phyloP scores from a whole-genome alignment of 2,797 vertebrate species.

The Tauraco hartlaubi region DNA sequence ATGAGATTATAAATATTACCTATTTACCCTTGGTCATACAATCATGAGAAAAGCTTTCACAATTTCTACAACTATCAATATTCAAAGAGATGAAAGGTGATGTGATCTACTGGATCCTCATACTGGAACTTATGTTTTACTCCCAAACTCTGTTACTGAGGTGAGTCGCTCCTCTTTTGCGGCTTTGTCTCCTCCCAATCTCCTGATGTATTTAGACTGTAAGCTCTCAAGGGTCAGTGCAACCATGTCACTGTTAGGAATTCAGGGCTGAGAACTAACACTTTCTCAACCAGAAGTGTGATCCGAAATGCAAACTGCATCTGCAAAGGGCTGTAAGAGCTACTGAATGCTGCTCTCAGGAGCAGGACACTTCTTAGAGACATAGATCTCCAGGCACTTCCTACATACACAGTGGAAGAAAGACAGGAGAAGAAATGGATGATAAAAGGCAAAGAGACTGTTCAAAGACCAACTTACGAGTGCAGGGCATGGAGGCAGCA shows the following conservation, averaged over 20 bases:
- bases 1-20: background rate
- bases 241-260: background rate
- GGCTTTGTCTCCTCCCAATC: background rate
- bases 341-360: background rate
- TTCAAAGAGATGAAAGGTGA: background rate
- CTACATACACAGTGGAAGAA: background rate
- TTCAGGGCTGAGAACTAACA: background rate
- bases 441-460: background rate
- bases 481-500: constrained; percentile 95
- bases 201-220: background rate
- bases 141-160: background rate
- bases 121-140: background rate
- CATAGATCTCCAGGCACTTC: background rate
- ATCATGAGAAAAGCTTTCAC: background rate
- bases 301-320: background rate
- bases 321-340: background rate
- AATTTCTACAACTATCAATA: background rate
- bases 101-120: background rate
- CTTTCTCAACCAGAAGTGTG: background rate
- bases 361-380: background rate
- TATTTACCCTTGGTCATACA: background rate
- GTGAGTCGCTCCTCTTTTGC: background rate
- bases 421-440: background rate
- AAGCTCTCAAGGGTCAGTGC: background rate
- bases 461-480: constrained; percentile 85